Percentiles rank a stretch among this genome's conserved stretches.
These are phyloP conservation scores for Paratrypauchen microcephalus DNA, from an alignment of 2,797 vertebrate species.

Conservation along the genomic window DNA sequence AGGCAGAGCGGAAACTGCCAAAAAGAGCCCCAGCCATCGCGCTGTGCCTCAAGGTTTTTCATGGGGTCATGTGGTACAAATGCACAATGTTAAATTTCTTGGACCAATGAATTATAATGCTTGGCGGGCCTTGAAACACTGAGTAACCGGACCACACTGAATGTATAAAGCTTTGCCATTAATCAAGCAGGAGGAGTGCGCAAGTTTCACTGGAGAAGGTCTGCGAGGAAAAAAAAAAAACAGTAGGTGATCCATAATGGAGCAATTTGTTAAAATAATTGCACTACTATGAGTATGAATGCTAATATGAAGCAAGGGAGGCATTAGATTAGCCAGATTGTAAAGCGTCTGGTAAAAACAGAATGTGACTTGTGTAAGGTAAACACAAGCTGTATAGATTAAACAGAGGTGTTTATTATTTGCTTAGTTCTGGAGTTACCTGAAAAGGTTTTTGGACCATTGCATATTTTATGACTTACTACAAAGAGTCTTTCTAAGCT, in stretches of 20 bases:
- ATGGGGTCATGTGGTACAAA: constrained; percentile 58
- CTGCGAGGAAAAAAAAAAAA: constrained; percentile 13
- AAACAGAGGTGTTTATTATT: neutral
- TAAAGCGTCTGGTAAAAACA: neutral
- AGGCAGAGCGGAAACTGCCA: constrained; percentile 23
- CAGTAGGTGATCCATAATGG: constrained; percentile 20
- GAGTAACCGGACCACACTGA: constrained; percentile 39
- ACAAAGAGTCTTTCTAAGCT: neutral
- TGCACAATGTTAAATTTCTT: constrained; percentile 47
- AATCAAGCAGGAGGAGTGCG: constrained; percentile 41
- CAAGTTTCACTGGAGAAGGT: constrained; percentile 28
- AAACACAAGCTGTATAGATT: neutral
- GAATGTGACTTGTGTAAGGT: neutral
- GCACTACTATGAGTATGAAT: neutral
- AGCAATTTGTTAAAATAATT: constrained; percentile 19
- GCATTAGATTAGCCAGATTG: neutral
- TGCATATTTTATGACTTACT: neutral
- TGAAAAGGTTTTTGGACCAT: neutral
- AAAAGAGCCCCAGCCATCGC: constrained; percentile 47
- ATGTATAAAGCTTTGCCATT: constrained; percentile 45
- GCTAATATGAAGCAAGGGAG: neutral
- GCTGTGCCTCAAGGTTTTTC: constrained; percentile 21
- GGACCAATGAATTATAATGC: constrained; percentile 46
- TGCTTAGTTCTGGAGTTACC: neutral
- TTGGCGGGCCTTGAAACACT: constrained; percentile 54